phyloP scores from a whole-genome alignment of 2,797 vertebrate genomes.

The Bovichtus variegatus region DNA sequence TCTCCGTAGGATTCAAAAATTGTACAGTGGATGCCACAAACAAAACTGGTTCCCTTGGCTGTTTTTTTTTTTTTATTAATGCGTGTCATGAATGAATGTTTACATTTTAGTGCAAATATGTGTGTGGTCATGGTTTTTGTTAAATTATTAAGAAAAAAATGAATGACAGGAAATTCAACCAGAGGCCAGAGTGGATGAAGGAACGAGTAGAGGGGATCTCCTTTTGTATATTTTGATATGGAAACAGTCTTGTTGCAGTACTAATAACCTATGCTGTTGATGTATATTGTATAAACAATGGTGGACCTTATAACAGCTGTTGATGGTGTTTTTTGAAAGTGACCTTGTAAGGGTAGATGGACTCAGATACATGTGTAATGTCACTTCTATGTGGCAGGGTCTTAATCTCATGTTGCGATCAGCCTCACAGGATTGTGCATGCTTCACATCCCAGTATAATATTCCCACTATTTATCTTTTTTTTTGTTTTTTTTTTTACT shows the following conservation, averaged over 20 bases:
- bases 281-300: conserved; percentile 68
- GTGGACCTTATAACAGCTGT: conserved; percentile 75
- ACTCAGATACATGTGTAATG: conserved; percentile 35
- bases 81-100: conserved; percentile 73
- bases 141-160: conserved; percentile 71
- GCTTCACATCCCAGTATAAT: conserved; percentile 39
- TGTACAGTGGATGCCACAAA: conserved; percentile 67
- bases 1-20: conserved; percentile 40
- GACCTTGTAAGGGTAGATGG: conserved; percentile 69
- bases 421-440: conserved; percentile 39
- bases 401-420: conserved; percentile 42
- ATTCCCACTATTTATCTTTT: conserved; percentile 16
- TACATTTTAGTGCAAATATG: conserved; percentile 71
- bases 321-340: conserved; percentile 68
- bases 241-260: conserved; percentile 75
- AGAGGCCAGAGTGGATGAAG: conserved; percentile 53
- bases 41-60: conserved; percentile 52
- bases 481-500: conserved; percentile 5
- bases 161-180: conserved; percentile 39
- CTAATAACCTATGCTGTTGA: conserved; percentile 68
- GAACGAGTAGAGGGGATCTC: conserved; percentile 39
- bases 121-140: conserved; percentile 61
- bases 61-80: conserved; percentile 36
- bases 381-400: conserved; percentile 32
- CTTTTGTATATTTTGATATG: conserved; percentile 78